Percentiles rank a stretch among this genome's conserved stretches.
These are phyloP conservation scores for Bostrychus sinensis DNA, from an alignment of 2,113 vertebrate genomes.

Conservation along the genomic window DNA sequence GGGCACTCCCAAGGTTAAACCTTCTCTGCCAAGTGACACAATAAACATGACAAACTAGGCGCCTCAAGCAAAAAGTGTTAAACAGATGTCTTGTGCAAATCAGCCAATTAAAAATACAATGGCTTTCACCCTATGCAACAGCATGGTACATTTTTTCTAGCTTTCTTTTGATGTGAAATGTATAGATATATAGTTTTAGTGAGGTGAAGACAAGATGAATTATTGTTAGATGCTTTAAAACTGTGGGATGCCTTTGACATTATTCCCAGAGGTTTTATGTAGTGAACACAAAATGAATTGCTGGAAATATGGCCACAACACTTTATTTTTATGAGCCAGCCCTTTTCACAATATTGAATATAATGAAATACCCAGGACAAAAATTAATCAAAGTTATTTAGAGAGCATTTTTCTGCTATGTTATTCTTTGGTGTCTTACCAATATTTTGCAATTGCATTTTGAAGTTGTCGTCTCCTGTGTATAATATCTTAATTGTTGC, in stretches of 20 bases:
- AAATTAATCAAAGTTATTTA: no score
- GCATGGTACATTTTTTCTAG: constrained; percentile 30
- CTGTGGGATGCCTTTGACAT: constrained; percentile 31
- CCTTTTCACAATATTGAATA: constrained; percentile 19
- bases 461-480: neutral
- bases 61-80: constrained; percentile 26
- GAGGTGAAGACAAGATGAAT: constrained; percentile 50
- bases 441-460: no score
- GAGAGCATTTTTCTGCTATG: no score
- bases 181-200: constrained; percentile 18
- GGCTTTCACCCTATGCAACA: constrained; percentile 27
- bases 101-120: constrained; percentile 52
- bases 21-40: constrained; percentile 72
- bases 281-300: constrained; percentile 21
- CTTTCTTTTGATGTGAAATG: constrained; percentile 24
- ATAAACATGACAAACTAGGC: constrained; percentile 74
- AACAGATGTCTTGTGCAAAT: constrained; percentile 53
- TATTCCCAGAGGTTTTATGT: constrained; percentile 46
- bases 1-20: constrained; percentile 78
- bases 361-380: no score
- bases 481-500: no score
- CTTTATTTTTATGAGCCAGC: constrained; percentile 9
- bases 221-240: constrained; percentile 41
- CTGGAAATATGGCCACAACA: neutral
- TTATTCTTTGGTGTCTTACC: no score